A percentile compares a stretch with the other conserved stretches of the same genome.
These are phyloP conservation scores for Tenodera sinensis DNA, from an alignment of 2,888 invertebrate species.

Conservation along the genomic window DNA sequence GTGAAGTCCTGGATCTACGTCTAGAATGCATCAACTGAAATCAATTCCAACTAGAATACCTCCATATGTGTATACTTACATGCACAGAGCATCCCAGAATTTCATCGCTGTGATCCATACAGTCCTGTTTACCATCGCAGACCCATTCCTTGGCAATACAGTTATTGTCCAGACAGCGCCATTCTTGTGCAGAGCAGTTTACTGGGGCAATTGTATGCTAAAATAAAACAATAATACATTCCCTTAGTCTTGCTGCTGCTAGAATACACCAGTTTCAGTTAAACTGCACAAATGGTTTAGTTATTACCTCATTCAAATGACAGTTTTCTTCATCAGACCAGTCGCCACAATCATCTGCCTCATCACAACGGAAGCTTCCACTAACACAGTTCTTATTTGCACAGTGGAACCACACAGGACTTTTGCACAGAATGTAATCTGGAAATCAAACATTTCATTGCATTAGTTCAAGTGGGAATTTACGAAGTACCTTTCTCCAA, in stretches of 20 bases:
- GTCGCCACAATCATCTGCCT: constrained; percentile 55
- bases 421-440: constrained; percentile 31
- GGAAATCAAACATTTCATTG: neutral
- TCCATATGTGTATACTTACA: neutral
- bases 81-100: constrained; percentile 37
- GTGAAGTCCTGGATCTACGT: neutral
- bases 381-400: constrained; percentile 51
- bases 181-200: constrained; percentile 33
- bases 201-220: neutral
- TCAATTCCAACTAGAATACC: neutral
- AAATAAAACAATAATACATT: neutral
- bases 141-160: constrained; percentile 44
- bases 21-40: neutral
- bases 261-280: no score
- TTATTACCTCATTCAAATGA: constrained; percentile 43
- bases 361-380: constrained; percentile 37
- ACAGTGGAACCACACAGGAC: constrained; percentile 52
- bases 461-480: no score
- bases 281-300: constrained; percentile 11
- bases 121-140: constrained; percentile 45
- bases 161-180: constrained; percentile 35
- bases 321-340: constrained; percentile 43
- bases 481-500: no score
- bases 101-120: constrained; percentile 46
- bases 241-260: no score